phyloP scores from a whole-genome alignment of 2,797 vertebrate species.

The Gallinago stenura region DNA sequence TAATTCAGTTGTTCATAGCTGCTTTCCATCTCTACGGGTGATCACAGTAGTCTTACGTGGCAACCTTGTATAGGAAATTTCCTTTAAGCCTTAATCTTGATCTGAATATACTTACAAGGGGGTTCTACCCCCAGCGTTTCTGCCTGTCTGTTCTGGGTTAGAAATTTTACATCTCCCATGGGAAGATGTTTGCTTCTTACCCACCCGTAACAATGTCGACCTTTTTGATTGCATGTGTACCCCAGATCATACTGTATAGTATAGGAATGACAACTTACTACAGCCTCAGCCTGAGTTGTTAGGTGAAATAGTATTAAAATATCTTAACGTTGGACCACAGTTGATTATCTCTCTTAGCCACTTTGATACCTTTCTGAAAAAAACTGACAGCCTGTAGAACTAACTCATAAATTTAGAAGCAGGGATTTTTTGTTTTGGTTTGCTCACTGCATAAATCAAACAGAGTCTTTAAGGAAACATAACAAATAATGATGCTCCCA shows the following conservation, averaged over 20 bases:
- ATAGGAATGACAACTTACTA: not conserved
- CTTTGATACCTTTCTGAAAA: conserved; percentile 27
- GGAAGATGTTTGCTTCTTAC: not conserved
- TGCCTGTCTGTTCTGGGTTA: not conserved
- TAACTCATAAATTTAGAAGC: conserved; percentile 19
- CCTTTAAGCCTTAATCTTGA: not conserved
- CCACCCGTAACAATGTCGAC: not conserved
- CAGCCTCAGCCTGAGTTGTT: not conserved
- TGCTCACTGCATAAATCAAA: conserved; percentile 42
- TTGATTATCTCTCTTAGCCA: conserved; percentile 3
- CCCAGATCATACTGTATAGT: not conserved
- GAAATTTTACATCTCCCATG: not conserved
- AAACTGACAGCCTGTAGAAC: conserved; percentile 12
- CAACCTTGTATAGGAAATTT: not conserved
- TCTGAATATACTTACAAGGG: not conserved
- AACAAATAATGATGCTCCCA: conserved; percentile 26
- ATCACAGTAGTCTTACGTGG: not conserved
- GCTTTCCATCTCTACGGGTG: not conserved
- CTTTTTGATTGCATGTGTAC: not conserved
- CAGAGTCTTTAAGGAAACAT: conserved; percentile 19
- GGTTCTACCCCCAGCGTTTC: not conserved
- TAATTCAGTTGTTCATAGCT: not conserved
- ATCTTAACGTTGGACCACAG: not conserved
- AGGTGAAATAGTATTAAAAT: not conserved
- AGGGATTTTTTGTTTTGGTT: conserved; percentile 36